These are phyloP conservation scores for Sebastes itinus DNA, from an alignment of 2,797 vertebrate genomes.

Conservation along the genomic window DNA sequence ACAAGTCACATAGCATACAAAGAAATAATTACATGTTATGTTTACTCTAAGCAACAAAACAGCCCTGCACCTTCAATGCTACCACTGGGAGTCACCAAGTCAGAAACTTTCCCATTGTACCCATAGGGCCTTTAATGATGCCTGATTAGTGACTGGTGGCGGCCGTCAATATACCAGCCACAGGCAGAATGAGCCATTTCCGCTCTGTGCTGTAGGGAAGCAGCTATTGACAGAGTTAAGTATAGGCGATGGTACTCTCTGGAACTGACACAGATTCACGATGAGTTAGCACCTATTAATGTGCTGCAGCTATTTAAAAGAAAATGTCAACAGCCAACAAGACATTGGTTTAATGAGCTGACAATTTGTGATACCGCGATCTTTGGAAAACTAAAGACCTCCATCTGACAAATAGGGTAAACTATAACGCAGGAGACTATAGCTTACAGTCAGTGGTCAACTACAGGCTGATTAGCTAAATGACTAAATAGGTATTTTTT, in stretches of 20 bases:
- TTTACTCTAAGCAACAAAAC: neutral
- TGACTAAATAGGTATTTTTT: neutral
- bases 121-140: neutral
- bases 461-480: neutral
- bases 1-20: neutral
- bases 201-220: neutral
- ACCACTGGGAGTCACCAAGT: neutral
- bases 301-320: neutral
- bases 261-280: slow-evolving; percentile 32
- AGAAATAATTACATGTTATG: neutral
- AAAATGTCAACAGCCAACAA: neutral
- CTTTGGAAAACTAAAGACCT: neutral
- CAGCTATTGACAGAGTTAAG: slow-evolving; percentile 34
- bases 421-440: neutral
- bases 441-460: neutral
- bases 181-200: neutral
- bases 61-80: neutral
- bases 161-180: neutral
- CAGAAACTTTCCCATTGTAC: neutral
- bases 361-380: neutral
- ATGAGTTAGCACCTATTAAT: slow-evolving; percentile 33
- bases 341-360: slow-evolving; percentile 2
- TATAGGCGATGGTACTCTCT: neutral
- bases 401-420: neutral
- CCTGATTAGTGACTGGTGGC: neutral